Percentiles rank a stretch among this genome's conserved stretches.
Evolutionary conservation across 2,797 vertebrate species (phyloP).

Genomic region (Crax fasciolata): DNA sequence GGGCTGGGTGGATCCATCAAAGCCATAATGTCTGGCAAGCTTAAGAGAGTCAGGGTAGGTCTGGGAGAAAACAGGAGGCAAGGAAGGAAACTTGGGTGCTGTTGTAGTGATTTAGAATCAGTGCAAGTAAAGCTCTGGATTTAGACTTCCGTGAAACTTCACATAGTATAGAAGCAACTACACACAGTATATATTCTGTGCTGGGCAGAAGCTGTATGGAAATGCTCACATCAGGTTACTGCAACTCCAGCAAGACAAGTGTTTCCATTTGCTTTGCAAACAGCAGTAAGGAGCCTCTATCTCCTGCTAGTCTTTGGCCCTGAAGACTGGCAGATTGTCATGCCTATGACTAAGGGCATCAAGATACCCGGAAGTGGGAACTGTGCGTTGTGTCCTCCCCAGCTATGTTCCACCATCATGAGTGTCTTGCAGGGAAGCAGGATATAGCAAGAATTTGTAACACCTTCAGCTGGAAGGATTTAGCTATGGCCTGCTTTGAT

Average conservation of each 20-base stretch:
- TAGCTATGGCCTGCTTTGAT: not conserved
- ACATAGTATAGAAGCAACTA: not conserved
- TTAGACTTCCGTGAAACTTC: not conserved
- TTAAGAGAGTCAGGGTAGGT: not conserved
- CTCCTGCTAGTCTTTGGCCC: not conserved
- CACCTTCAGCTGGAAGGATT: not conserved
- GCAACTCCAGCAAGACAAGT: not conserved
- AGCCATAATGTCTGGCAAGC: not conserved
- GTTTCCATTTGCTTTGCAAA: not conserved
- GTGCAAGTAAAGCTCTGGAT: not conserved
- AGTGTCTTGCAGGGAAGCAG: not conserved
- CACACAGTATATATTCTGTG: fast-evolving
- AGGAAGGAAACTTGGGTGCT: not conserved
- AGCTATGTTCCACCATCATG: fast-evolving
- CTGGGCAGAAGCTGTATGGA: not conserved
- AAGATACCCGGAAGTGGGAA: not conserved
- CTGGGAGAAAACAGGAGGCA: not conserved
- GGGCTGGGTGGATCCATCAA: not conserved
- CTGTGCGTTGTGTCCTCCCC: not conserved
- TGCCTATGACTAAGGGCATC: not conserved
- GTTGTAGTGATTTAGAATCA: not conserved
- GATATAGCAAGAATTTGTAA: not conserved
- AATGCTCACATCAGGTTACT: not conserved
- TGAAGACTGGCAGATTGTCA: not conserved
- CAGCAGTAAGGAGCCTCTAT: not conserved